Evolutionary conservation across 2,797 vertebrate genomes (phyloP).

Genomic region (Poecilia picta): DNA sequence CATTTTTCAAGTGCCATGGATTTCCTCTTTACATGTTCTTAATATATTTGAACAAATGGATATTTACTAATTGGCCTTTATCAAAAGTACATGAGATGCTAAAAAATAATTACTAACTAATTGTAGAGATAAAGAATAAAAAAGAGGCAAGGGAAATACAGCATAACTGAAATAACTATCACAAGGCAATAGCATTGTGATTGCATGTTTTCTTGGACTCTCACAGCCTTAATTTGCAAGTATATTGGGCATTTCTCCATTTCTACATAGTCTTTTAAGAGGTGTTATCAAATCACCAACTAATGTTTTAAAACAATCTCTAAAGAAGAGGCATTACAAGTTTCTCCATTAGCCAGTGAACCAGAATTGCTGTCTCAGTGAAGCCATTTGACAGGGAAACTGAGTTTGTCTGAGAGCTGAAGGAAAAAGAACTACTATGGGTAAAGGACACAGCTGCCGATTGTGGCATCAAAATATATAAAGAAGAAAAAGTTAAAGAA

Average conservation of each 20-base stretch:
- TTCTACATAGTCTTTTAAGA: background rate
- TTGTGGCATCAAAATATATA: background rate
- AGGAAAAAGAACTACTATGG: background rate
- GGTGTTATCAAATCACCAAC: background rate
- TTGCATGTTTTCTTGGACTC: background rate
- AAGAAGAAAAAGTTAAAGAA: background rate
- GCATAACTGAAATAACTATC: background rate
- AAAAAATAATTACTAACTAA: background rate
- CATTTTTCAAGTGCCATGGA: background rate
- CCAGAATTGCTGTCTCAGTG: background rate
- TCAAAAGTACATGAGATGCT: background rate
- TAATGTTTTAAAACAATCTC: background rate
- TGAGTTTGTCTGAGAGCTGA: background rate
- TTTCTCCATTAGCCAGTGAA: background rate
- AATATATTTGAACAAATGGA: background rate
- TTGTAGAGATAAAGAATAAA: background rate
- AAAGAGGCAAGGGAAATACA: background rate
- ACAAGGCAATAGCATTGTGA: background rate
- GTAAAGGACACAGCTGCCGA: background rate
- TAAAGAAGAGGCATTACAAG: background rate
- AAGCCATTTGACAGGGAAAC: background rate
- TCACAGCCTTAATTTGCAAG: background rate
- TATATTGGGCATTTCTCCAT: background rate
- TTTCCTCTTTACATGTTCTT: background rate
- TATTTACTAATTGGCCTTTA: background rate